Percentiles rank a stretch among this genome's conserved stretches.
phyloP scores from a whole-genome alignment of 2,888 invertebrate species.

The Pollenia amentaria region DNA sequence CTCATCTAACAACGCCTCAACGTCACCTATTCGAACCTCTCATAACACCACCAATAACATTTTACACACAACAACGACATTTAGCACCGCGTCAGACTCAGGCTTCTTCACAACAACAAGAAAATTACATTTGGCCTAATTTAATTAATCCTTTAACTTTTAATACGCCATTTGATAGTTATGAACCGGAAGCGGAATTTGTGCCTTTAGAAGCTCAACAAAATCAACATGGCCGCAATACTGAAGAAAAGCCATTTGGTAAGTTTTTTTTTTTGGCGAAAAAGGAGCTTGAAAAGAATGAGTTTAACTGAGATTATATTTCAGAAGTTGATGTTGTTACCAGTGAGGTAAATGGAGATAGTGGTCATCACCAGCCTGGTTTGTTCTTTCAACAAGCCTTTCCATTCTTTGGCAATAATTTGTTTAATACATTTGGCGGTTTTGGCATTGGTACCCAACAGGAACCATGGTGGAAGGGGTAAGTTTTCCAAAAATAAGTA shows the following conservation, averaged over 20 bases:
- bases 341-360: conserved; percentile 78
- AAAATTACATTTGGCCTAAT: conserved; percentile 78
- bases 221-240: conserved; percentile 42
- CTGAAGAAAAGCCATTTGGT: conserved; percentile 80
- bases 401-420: conserved; percentile 83
- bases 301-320: conserved; percentile 14
- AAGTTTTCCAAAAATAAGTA: conserved; percentile 74
- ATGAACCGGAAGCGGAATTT: conserved; percentile 80
- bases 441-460: conserved; percentile 80
- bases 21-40: conserved; percentile 79
- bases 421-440: conserved; percentile 83
- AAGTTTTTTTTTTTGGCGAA: conserved; percentile 66
- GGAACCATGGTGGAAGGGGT: conserved; percentile 84
- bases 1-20: conserved; percentile 80
- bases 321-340: conserved; percentile 82
- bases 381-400: conserved; percentile 82
- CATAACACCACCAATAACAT: conserved; percentile 78
- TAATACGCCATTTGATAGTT: conserved; percentile 78
- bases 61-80: conserved; percentile 74
- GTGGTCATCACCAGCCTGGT: conserved; percentile 77
- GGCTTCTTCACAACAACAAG: conserved; percentile 63
- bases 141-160: conserved; percentile 77
- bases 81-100: conserved; percentile 68
- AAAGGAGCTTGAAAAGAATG: not conserved
- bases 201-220: conserved; percentile 79